Evolutionary conservation across 2,113 vertebrate species (phyloP), one percentile per base, ranked within the genome.

Genomic region (Phalacrocorax brasilianus): DNA sequence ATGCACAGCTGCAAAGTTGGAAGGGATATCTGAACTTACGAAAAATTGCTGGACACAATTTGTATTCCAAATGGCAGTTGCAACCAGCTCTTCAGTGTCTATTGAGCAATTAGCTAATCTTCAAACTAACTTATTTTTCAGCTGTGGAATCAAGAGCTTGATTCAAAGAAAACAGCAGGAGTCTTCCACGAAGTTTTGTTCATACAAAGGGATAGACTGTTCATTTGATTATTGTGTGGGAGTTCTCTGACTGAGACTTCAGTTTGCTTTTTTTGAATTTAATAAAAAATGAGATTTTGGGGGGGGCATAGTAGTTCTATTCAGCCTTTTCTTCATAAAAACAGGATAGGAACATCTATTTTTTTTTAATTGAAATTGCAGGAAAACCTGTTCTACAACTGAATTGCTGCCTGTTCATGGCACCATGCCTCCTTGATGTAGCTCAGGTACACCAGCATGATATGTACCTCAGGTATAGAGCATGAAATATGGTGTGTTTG

Each of bases 401-500:
- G 50, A 68, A 73, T 35, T 6, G 8, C 10, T 80, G 22, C 18
- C 15, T 75, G 5, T 75, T 89, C 22, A n/a, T 82, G 35, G 23
- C 14, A 61, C 27, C 11, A 24, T 7, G 0, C 1, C 7, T 9
- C 12, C 24, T 74, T 13, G 52, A 2, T 4, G 6, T 49, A 56
- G 9, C 30, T 80, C 40, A 62, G 35, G n/a, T 49, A 32, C 33
- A 26, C 28, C 5, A 88, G 10, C 14, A 56, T 49, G 19, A 21
- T 65, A 52, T 19, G 12, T 77, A 23, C 24, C 44, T 59, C 40
- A 74, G 40, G 14, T 80, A 56, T 1, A 62, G 17, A n/a, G 11
- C 27, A 52, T 49, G 30, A 83, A 44, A 9, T 17, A 28, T 24
- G 13, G 26, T 47, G 33, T 83, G 22, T 80, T 75, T 80, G 9